These are phyloP conservation scores for Arrhopalites spinosus DNA, from an alignment of 2,888 invertebrate species.

Conservation along the genomic window DNA sequence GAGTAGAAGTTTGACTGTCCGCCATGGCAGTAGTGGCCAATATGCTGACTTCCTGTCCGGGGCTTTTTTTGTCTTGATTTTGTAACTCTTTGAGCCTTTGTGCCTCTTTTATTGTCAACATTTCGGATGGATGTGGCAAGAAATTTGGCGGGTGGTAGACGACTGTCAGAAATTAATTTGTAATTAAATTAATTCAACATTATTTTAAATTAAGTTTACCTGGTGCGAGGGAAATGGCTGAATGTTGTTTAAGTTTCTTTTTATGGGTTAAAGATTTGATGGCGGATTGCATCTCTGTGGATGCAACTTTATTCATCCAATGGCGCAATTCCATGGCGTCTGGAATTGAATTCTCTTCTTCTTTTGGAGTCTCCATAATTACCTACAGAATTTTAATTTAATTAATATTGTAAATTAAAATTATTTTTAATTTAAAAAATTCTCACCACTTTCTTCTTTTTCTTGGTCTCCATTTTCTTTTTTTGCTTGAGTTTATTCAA, in stretches of 20 bases:
- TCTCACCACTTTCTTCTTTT: background rate
- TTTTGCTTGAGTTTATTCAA: background rate
- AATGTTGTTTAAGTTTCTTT: background rate
- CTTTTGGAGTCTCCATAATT: background rate
- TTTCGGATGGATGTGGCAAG: background rate
- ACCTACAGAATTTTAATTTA: too few relatives aligned
- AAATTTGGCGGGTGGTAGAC: background rate
- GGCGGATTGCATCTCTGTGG: background rate
- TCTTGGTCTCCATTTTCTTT: background rate
- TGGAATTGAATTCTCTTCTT: background rate
- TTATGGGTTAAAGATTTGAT: conserved; percentile 11
- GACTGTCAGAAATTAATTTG: background rate
- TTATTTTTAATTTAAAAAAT: too few relatives aligned
- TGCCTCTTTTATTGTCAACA: background rate
- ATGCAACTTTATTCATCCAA: conserved; percentile 6
- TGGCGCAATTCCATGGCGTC: background rate
- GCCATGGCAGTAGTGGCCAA: background rate
- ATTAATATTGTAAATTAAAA: too few relatives aligned
- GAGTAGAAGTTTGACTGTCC: too few relatives aligned
- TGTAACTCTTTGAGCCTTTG: background rate
- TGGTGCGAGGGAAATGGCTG: background rate
- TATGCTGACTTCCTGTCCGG: background rate
- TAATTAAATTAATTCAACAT: too few relatives aligned
- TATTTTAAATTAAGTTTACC: background rate
- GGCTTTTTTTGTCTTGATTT: too few relatives aligned